A percentile compares a stretch with the other conserved stretches of the same genome.
Evolutionary conservation across 2,888 invertebrate genomes (phyloP).

Genomic region (Nudaria mundana): DNA sequence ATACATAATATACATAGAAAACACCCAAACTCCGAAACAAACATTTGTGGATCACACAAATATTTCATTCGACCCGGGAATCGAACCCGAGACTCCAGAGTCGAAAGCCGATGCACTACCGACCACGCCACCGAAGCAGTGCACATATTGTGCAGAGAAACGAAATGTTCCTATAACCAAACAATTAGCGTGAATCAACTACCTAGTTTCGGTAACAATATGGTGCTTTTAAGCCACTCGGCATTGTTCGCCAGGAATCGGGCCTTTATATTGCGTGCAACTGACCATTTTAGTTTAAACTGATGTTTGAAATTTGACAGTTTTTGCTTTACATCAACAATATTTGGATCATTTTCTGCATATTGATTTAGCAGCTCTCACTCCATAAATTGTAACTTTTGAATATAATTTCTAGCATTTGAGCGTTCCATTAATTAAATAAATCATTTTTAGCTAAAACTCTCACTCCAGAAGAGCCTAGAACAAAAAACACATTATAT

Average conservation of each 20-base stretch:
- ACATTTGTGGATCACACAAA: too few relatives aligned
- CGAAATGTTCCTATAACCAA: neutral
- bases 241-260: neutral
- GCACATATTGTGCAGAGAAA: neutral
- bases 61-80: too few relatives aligned
- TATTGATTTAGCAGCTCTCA: conserved; percentile 7
- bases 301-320: conserved; percentile 10
- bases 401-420: conserved; percentile 7
- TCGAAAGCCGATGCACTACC: too few relatives aligned
- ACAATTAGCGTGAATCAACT: neutral
- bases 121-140: too few relatives aligned
- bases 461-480: conserved; percentile 8
- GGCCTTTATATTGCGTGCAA: conserved; percentile 12
- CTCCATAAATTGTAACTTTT: conserved; percentile 13
- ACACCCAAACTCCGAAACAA: too few relatives aligned
- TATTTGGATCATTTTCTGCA: conserved; percentile 8
- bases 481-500: conserved; percentile 4
- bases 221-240: neutral
- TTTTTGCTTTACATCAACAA: conserved; percentile 13
- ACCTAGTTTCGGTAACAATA: neutral
- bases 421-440: conserved; percentile 11
- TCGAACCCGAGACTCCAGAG: too few relatives aligned
- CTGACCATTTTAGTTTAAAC: conserved; percentile 16
- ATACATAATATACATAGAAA: too few relatives aligned
- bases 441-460: conserved; percentile 8